Base-by-base conservation (phyloP, 2,797 vertebrate species). In the Acanthurus lineatus region DNA sequence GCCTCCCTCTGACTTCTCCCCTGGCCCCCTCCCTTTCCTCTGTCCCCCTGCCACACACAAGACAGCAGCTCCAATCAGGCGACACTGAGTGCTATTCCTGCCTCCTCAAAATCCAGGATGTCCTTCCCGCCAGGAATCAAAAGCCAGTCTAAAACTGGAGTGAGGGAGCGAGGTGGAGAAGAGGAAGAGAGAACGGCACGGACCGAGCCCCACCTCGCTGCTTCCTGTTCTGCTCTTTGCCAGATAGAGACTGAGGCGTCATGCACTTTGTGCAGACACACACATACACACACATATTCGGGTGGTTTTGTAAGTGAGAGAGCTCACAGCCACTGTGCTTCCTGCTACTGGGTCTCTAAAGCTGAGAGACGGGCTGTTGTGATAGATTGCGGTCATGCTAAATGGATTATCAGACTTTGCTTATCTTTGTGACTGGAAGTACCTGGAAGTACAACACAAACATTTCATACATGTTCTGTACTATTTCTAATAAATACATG, bases 151-250 rank as follows among this genome's bases (percentile, higher is more conserved):
- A 88, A 89, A 84, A 73, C 67, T 52, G 60, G 87, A 92, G 76
- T 62, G 51, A 92, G 76, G 63, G 84, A 88, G 67, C 42, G 53
- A 86, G 63, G 83, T 16, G 66, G 86, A 84, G 81, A 76, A 87
- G 74, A 91, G 83, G 88, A 88, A 92, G 83, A 88, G 68, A 89
- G 86, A 88, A 73, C 77, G 51, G 82, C 76, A 52, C 19, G 81
- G 83, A 70, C 70, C 2, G 79, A 73, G 84, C 90, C 88, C 85
- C 89, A 91, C 90, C 91, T 91, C 84, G 48, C 81, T 71, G 78
- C 87, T 94, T 94, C 93, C 93, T 94, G 92, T 93, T 93, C 90
- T 92, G 89, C 84, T 91, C 80, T 57, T 48, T 79, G 85, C 87
- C 90, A 79, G 81, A 91, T 78, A 92, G 82, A 90, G 77, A 77